Evolutionary conservation across 2,888 invertebrate species (phyloP).

Genomic region (Rotaria sp.): DNA sequence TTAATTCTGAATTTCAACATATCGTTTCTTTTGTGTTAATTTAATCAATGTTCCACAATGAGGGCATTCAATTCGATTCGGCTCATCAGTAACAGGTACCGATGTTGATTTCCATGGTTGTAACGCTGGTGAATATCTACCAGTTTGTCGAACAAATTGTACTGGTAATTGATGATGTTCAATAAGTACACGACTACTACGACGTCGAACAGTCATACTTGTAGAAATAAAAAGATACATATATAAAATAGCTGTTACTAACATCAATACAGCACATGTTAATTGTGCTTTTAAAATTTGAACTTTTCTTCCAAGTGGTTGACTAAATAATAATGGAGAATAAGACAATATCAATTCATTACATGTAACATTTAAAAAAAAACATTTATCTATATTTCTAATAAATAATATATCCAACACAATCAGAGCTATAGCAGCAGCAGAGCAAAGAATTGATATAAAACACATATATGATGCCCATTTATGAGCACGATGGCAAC

Average conservation of each 20-base stretch:
- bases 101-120: neutral
- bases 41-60: slow-evolving; percentile 20
- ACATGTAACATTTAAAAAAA: neutral
- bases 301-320: slow-evolving; percentile 11
- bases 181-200: neutral
- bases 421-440: neutral
- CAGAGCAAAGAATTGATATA: neutral
- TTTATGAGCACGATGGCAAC: neutral
- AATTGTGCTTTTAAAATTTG: neutral
- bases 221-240: neutral
- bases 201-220: neutral
- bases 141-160: neutral
- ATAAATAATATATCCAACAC: neutral
- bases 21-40: neutral
- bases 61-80: neutral
- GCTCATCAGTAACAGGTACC: neutral
- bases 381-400: neutral
- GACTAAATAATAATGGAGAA: neutral
- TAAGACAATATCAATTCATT: neutral
- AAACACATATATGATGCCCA: neutral
- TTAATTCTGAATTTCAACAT: too few relatives aligned
- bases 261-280: neutral
- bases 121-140: neutral
- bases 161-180: neutral
- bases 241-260: neutral